These are phyloP conservation scores for Malacoctenus gilli DNA, from an alignment of 2,797 vertebrate species.

Conservation along the genomic window DNA sequence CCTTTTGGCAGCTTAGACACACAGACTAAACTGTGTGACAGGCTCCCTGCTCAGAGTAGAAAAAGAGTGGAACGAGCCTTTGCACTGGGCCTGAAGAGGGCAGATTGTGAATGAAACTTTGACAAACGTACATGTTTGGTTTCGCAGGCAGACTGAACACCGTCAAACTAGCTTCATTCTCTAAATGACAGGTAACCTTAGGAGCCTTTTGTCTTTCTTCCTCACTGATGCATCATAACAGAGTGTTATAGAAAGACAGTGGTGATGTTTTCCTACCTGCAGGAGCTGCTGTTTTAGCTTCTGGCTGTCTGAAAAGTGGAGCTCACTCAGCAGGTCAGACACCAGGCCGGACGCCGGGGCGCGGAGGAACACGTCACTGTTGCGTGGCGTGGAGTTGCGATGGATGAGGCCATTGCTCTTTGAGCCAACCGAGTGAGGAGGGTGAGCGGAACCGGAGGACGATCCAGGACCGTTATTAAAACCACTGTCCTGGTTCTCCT, in stretches of 20 bases:
- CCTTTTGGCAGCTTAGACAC: conserved; percentile 24
- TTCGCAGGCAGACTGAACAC: no score
- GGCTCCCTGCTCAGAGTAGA: no score
- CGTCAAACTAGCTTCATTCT: no score
- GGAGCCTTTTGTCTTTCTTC: no score
- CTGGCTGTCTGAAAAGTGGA: conserved; percentile 86
- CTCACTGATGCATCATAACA: no score
- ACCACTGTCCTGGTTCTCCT: conserved; percentile 78
- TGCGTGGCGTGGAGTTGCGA: conserved; percentile 79
- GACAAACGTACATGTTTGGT: no score
- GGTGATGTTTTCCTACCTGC: no score
- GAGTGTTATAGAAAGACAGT: no score
- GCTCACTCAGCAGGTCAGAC: conserved; percentile 86
- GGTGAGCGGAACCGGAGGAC: conserved; percentile 67
- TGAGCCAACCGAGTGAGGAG: conserved; percentile 69
- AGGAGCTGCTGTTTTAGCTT: conserved; percentile 87
- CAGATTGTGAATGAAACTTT: no score
- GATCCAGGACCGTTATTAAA: conserved; percentile 76
- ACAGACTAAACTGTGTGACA: conserved; percentile 18
- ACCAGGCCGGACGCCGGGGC: conserved; percentile 81
- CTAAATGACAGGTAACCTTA: no score
- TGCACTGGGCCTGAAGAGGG: no score
- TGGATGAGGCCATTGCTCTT: conserved; percentile 77
- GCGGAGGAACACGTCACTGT: conserved; percentile 77
- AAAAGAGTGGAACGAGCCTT: no score